Evolutionary conservation across 2,888 invertebrate species (phyloP), one percentile per base, ranked within the genome.

Genomic region (Eupithecia vulgata): DNA sequence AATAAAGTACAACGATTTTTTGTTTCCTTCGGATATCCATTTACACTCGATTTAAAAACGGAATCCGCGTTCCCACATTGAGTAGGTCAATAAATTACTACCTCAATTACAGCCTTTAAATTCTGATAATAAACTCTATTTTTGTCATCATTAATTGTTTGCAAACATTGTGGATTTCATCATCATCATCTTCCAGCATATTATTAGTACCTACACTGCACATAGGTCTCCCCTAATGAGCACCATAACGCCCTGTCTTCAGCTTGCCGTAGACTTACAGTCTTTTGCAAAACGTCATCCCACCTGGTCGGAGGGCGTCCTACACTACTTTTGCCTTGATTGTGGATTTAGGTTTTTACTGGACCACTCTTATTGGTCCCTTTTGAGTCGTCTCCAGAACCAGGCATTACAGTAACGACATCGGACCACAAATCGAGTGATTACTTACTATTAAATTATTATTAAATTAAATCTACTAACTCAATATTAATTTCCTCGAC

Each of bases 1-100:
- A 67, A 71, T 59, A 67, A 66, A 71, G 25, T 71, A 67, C 61
- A 48, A 71, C 35, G 48, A 25, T 67, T 30, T 61, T 67, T 61
- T 70, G n/a, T 48, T 61, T 45, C 45, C 67, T 71, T 62, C 15
- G n/a, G 37, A 25, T 30, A 1, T 37, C 37, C 15, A 21, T 57
- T 25, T n/a, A 21, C 15, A 40, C 15, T 25, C 17, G 15, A n/a
- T n/a, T 7, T 35, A 5, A 21, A 37, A 48, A n/a, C 17, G 5
- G 15, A 48, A 5, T 3, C 25, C 25, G 12, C 25, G 12, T 21
- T 21, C 4, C 10, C 52, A 52, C 21, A 25, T 57, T 25, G 25
- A 12, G 48, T 48, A 4, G 0, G 48, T 21, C 0, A 57, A 25
- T 25, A 12, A 57, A 57, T 57, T 25, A 12, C 13, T 48, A 5